Evolutionary conservation across 2,888 invertebrate species (phyloP).

Genomic region (Linhomoeus sp.): DNA sequence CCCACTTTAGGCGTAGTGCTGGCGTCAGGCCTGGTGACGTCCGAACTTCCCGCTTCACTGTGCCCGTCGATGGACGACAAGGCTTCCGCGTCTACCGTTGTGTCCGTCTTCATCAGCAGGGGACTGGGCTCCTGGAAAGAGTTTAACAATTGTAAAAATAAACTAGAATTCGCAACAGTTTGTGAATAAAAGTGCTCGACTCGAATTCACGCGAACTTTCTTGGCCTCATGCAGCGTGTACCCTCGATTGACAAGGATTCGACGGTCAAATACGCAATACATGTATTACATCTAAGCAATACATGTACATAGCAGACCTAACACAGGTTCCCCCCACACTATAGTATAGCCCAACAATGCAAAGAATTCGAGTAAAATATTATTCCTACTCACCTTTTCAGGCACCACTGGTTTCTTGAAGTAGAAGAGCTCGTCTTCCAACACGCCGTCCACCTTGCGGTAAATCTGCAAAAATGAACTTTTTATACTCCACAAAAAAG

Average conservation of each 20-base stretch:
- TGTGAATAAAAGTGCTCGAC: background rate
- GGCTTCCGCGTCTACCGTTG: conserved; percentile 12
- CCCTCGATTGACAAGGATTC: too few relatives aligned
- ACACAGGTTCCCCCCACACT: too few relatives aligned
- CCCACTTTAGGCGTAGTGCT: too few relatives aligned
- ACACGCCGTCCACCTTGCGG: conserved; percentile 49
- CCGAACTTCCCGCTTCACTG: background rate
- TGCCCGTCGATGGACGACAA: background rate
- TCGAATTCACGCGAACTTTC: too few relatives aligned
- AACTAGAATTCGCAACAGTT: too few relatives aligned
- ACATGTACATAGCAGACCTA: too few relatives aligned
- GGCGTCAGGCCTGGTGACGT: background rate
- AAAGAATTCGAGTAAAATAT: background rate
- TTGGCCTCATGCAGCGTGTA: too few relatives aligned
- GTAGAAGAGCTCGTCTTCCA: conserved; percentile 74
- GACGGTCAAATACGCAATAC: too few relatives aligned
- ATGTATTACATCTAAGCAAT: too few relatives aligned
- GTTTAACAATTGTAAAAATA: background rate
- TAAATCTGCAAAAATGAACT: conserved; percentile 41
- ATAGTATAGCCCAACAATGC: too few relatives aligned
- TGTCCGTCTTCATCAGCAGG: conserved; percentile 24
- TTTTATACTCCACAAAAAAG: too few relatives aligned
- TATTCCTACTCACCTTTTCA: conserved; percentile 28
- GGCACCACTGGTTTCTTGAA: conserved; percentile 42
- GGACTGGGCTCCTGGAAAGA: conserved; percentile 34